A percentile compares a stretch with the other conserved stretches of the same genome.
These are phyloP conservation scores for Acanthurus tractus DNA, from an alignment of 2,797 vertebrate genomes.

Conservation along the genomic window DNA sequence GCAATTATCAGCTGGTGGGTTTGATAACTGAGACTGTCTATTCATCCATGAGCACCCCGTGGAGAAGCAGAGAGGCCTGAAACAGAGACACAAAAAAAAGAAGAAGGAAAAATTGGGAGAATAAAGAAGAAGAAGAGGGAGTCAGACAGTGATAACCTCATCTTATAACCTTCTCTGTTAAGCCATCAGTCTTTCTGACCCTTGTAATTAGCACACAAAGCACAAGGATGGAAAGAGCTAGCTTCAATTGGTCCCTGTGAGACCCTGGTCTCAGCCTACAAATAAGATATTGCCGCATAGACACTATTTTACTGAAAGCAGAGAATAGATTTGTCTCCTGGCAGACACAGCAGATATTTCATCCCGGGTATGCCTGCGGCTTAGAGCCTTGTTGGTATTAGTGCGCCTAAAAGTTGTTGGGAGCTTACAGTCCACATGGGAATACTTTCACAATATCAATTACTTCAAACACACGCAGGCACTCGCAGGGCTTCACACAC, in stretches of 20 bases:
- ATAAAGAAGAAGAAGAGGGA: slow-evolving; percentile 23
- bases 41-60: slow-evolving; percentile 40
- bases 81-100: slow-evolving; percentile 34
- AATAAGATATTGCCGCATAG: slow-evolving; percentile 85
- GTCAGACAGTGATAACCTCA: slow-evolving; percentile 69
- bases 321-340: slow-evolving; percentile 84
- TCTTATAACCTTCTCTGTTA: slow-evolving; percentile 76
- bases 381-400: slow-evolving; percentile 79
- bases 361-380: slow-evolving; percentile 75
- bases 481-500: slow-evolving; percentile 46
- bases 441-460: slow-evolving; percentile 74
- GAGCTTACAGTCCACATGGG: slow-evolving; percentile 71
- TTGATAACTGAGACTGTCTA: slow-evolving; percentile 36
- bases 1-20: slow-evolving; percentile 52
- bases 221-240: slow-evolving; percentile 69
- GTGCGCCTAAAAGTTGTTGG: slow-evolving; percentile 76
- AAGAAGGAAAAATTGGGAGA: slow-evolving; percentile 7
- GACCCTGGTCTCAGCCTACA: slow-evolving; percentile 76
- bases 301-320: slow-evolving; percentile 82
- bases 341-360: slow-evolving; percentile 83
- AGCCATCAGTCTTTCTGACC: slow-evolving; percentile 83
- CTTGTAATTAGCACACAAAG: slow-evolving; percentile 86
- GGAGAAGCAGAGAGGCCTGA: slow-evolving; percentile 26
- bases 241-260: slow-evolving; percentile 86
- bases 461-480: slow-evolving; percentile 65